Evolutionary conservation across 2,888 invertebrate genomes (phyloP).

Genomic region (Andrena marginata): DNA sequence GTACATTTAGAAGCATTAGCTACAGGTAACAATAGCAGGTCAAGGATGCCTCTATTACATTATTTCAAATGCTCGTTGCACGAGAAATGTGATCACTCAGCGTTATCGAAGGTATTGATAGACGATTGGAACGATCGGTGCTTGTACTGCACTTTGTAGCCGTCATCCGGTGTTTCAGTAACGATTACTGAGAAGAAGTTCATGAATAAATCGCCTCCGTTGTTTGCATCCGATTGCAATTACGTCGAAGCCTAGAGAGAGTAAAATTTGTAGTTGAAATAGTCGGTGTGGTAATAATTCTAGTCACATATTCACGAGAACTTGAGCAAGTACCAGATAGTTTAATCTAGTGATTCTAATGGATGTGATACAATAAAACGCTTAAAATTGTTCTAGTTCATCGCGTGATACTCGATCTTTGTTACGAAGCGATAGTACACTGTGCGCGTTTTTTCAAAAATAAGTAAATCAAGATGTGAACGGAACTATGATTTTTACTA

Average conservation of each 20-base stretch:
- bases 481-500: not conserved
- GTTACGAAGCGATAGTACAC: too few species aligned
- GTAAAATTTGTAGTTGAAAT: not conserved
- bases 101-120: not conserved
- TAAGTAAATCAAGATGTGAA: too few species aligned
- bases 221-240: not conserved
- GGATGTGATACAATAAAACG: not conserved
- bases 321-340: not conserved
- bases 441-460: too few species aligned
- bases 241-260: not conserved
- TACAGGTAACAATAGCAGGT: slow-evolving; percentile 42
- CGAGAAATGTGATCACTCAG: not conserved
- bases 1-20: slow-evolving; percentile 33
- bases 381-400: not conserved
- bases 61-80: not conserved
- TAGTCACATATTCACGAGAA: not conserved
- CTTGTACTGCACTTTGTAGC: not conserved
- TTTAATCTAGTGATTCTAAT: too few species aligned
- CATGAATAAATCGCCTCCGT: not conserved
- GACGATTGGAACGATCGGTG: not conserved
- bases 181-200: slow-evolving; percentile 12
- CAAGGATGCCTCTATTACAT: slow-evolving; percentile 4
- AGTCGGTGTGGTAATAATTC: not conserved
- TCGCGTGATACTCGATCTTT: too few species aligned
- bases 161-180: slow-evolving; percentile 11